A percentile compares a stretch with the other conserved stretches of the same genome.
These are phyloP conservation scores for Copidosoma floridanum DNA, from an alignment of 1,140 invertebrate genomes.

Conservation along the genomic window DNA sequence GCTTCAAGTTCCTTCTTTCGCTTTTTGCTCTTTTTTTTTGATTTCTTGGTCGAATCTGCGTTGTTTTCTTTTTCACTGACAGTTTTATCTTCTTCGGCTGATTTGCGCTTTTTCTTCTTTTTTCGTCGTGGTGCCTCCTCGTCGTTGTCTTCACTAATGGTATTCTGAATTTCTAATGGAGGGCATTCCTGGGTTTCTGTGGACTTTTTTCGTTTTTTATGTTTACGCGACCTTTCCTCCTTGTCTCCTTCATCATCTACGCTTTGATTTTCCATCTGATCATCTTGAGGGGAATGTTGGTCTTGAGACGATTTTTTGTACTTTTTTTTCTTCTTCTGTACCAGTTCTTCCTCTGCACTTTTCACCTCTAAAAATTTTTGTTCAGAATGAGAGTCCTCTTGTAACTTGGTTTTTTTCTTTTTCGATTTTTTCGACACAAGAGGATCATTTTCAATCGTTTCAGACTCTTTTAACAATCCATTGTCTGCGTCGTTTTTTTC, in stretches of 20 bases:
- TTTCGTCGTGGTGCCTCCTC: neutral
- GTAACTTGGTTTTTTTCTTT: neutral
- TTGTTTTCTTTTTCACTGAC: neutral
- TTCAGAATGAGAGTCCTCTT: neutral
- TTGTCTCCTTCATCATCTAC: neutral
- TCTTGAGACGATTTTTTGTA: no score
- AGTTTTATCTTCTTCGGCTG: neutral
- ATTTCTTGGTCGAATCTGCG: neutral
- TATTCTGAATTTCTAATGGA: neutral
- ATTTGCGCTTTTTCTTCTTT: constrained; percentile 19
- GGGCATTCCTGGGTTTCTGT: no score
- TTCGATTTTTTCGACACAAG: neutral
- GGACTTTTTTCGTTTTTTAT: neutral
- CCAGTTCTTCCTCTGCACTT: no score
- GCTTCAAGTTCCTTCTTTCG: neutral
- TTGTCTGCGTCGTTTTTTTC: constrained; percentile 11
- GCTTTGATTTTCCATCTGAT: neutral
- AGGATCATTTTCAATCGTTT: neutral
- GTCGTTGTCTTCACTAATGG: neutral
- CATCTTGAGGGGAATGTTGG: no score
- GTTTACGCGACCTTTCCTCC: neutral
- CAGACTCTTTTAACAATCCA: neutral
- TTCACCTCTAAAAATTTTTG: neutral
- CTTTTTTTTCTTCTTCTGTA: no score
- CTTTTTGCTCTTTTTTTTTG: constrained; percentile 2